phyloP scores from a whole-genome alignment of 2,113 vertebrate genomes.

The Odocoileus virginianus region DNA sequence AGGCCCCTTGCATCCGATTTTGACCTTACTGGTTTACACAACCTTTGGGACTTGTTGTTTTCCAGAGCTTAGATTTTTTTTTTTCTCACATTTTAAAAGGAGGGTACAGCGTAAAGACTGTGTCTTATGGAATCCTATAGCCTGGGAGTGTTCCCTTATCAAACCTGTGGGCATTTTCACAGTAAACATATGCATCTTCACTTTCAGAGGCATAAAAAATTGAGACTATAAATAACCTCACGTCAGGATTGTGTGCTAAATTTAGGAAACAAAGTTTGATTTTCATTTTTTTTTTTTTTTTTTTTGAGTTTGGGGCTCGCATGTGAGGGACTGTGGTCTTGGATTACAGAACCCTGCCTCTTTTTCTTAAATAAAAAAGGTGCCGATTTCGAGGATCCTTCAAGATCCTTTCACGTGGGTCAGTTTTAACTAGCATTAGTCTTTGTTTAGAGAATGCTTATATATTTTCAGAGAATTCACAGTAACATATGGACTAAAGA shows the following conservation, averaged over 20 bases:
- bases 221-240: too few species aligned
- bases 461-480: neutral
- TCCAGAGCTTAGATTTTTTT: neutral
- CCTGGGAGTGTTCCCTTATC: neutral
- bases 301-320: neutral
- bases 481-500: neutral
- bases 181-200: rapidly evolving
- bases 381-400: neutral
- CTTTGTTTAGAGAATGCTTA: neutral
- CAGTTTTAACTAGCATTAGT: neutral
- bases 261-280: neutral
- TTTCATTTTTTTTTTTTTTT: neutral
- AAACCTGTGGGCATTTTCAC: neutral
- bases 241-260: rapidly evolving
- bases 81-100: neutral
- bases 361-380: neutral
- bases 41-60: neutral
- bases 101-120: neutral
- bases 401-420: neutral
- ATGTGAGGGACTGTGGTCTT: neutral
- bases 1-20: neutral
- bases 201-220: neutral
- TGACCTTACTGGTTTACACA: neutral
- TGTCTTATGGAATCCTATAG: rapidly evolving
- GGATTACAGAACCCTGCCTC: neutral